Evolutionary conservation across 2,797 vertebrate genomes (phyloP).

Genomic region (Rhinatrema bivittatum): DNA sequence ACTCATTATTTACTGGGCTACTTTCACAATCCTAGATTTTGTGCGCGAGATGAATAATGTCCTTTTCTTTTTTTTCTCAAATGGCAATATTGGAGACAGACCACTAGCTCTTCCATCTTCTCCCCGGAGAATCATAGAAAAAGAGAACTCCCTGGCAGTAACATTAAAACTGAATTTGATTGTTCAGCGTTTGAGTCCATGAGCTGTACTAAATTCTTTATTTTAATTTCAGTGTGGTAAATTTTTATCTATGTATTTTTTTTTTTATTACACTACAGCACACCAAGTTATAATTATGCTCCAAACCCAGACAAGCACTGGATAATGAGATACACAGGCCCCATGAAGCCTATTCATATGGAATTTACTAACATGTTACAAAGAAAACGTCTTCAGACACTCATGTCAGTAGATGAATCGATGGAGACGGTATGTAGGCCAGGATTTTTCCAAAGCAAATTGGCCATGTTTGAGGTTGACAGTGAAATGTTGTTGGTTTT

Average conservation of each 20-base stretch:
- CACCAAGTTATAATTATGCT: slow-evolving; percentile 93
- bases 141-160: neutral
- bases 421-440: slow-evolving; percentile 72
- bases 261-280: slow-evolving; percentile 55
- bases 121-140: too few relatives aligned
- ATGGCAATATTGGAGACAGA: too few relatives aligned
- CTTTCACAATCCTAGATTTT: neutral
- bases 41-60: neutral
- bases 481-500: too few relatives aligned
- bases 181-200: neutral
- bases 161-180: neutral
- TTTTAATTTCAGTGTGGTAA: slow-evolving; percentile 6
- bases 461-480: neutral
- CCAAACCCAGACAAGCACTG: slow-evolving; percentile 95
- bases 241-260: too few relatives aligned
- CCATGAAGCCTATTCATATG: slow-evolving; percentile 97
- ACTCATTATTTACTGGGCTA: neutral
- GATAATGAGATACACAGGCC: slow-evolving; percentile 94
- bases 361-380: slow-evolving; percentile 95
- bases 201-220: neutral
- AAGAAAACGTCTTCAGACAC: slow-evolving; percentile 86
- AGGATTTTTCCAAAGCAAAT: neutral
- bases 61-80: too few relatives aligned
- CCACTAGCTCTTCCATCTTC: too few relatives aligned
- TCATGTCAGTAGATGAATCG: slow-evolving; percentile 91